phyloP scores from a whole-genome alignment of 1,140 invertebrate species.

The Drosophila triauraria region DNA sequence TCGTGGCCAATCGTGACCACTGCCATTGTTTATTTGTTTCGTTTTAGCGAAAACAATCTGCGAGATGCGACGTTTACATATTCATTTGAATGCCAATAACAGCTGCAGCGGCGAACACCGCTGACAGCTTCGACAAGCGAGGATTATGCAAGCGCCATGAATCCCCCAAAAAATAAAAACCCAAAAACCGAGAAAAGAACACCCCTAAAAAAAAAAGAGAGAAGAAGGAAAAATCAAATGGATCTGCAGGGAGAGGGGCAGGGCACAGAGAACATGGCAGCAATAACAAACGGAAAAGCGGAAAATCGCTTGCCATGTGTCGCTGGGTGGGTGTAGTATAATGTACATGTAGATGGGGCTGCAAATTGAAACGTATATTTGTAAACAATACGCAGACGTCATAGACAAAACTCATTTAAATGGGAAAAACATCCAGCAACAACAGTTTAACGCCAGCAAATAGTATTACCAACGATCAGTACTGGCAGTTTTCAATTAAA shows the following conservation, averaged over 20 bases:
- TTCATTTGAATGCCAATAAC: constrained; percentile 82
- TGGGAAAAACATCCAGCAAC: constrained; percentile 47
- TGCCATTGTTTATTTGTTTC: constrained; percentile 41
- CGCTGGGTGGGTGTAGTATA: constrained; percentile 57
- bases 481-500: constrained; percentile 34
- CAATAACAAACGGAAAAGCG: constrained; percentile 39
- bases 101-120: constrained; percentile 53
- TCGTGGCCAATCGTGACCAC: constrained; percentile 38
- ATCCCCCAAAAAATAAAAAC: constrained; percentile 29
- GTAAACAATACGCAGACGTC: constrained; percentile 81
- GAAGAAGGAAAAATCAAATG: constrained; percentile 52
- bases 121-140: constrained; percentile 77
- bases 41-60: constrained; percentile 54
- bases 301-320: constrained; percentile 65
- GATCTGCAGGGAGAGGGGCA: constrained; percentile 29
- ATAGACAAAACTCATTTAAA: constrained; percentile 80
- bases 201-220: constrained; percentile 19
- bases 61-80: constrained; percentile 67
- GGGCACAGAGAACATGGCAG: constrained; percentile 11
- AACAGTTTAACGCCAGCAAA: constrained; percentile 16
- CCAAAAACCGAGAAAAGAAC: constrained; percentile 15
- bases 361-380: constrained; percentile 81
- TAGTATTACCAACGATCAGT: constrained; percentile 20
- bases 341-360: constrained; percentile 42
- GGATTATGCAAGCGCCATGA: constrained; percentile 79